A percentile compares a stretch with the other conserved stretches of the same genome.
These are phyloP conservation scores for Dendronephthya gigantea DNA, from an alignment of 64 coral and sea anemone species.

Conservation along the genomic window DNA sequence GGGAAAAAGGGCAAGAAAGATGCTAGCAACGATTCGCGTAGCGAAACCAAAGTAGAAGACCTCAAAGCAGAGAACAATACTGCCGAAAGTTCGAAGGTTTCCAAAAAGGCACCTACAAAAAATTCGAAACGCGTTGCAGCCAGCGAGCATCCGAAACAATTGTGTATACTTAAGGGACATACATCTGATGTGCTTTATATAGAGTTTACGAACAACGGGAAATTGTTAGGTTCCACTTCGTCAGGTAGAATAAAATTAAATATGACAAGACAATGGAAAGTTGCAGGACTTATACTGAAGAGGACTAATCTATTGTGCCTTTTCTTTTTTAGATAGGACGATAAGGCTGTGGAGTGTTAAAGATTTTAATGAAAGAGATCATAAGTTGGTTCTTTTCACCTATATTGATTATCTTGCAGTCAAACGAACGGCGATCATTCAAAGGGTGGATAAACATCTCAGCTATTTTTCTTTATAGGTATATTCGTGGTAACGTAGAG, in stretches of 20 bases:
- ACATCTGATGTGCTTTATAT: slow-evolving; percentile 72
- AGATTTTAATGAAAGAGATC: slow-evolving; percentile 96
- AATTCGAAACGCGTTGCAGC: not conserved
- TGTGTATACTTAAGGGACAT: slow-evolving; percentile 80
- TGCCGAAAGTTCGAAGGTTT: slow-evolving; percentile 27
- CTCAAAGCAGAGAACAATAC: slow-evolving; percentile 33
- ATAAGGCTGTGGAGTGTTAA: slow-evolving; percentile 98
- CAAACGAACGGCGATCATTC: slow-evolving; percentile 95
- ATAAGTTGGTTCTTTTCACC: slow-evolving; percentile 56
- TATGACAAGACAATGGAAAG: too few relatives aligned
- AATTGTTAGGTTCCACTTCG: slow-evolving; percentile 66
- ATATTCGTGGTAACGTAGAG: slow-evolving; percentile 91
- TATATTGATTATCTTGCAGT: slow-evolving; percentile 34
- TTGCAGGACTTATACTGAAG: not conserved
- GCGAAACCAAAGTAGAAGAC: slow-evolving; percentile 25
- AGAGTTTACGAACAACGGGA: slow-evolving; percentile 85
- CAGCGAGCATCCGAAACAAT: slow-evolving; percentile 48
- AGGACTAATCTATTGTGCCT: not conserved
- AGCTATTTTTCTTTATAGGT: slow-evolving; percentile 38
- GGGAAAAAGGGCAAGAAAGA: slow-evolving; percentile 42
- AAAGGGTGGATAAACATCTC: not conserved
- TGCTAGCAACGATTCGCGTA: slow-evolving; percentile 4
- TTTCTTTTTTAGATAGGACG: slow-evolving; percentile 74
- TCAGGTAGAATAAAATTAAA: slow-evolving; percentile 54
- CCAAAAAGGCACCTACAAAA: not conserved